A percentile compares a stretch with the other conserved stretches of the same genome.
Conservation (phyloP, 2,888 invertebrate genomes). For the Octodonta nipae region DNA sequence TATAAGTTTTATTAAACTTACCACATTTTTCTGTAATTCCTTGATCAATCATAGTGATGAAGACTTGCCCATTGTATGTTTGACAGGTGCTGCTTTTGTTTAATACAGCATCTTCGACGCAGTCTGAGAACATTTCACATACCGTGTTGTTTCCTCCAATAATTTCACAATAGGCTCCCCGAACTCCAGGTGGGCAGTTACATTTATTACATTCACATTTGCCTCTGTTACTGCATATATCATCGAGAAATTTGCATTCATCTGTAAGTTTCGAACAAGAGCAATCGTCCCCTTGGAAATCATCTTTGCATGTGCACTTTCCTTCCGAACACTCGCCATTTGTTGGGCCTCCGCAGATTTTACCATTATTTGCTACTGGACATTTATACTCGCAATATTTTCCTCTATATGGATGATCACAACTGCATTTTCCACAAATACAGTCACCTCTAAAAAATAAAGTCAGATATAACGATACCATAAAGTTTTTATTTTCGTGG, state of each 20-base stretch:
- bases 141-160: constrained; percentile 40
- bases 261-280: constrained; percentile 38
- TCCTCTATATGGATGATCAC: constrained; percentile 37
- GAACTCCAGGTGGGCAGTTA: constrained; percentile 26
- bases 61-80: too few relatives aligned
- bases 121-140: constrained; percentile 40
- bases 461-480: not conserved
- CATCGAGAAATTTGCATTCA: constrained; percentile 17
- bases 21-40: too few relatives aligned
- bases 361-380: constrained; percentile 33
- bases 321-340: constrained; percentile 39
- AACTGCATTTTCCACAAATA: constrained; percentile 44
- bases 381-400: constrained; percentile 63
- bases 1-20: too few relatives aligned
- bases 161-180: constrained; percentile 41
- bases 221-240: constrained; percentile 60
- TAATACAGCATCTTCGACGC: constrained; percentile 21
- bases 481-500: not conserved
- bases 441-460: constrained; percentile 40
- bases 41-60: too few relatives aligned
- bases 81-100: too few relatives aligned
- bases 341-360: constrained; percentile 25
- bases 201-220: constrained; percentile 57
- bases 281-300: constrained; percentile 48
- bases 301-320: constrained; percentile 48